Conservation (phyloP, 2,113 vertebrate species). For the Prionailurus bengalensis region DNA sequence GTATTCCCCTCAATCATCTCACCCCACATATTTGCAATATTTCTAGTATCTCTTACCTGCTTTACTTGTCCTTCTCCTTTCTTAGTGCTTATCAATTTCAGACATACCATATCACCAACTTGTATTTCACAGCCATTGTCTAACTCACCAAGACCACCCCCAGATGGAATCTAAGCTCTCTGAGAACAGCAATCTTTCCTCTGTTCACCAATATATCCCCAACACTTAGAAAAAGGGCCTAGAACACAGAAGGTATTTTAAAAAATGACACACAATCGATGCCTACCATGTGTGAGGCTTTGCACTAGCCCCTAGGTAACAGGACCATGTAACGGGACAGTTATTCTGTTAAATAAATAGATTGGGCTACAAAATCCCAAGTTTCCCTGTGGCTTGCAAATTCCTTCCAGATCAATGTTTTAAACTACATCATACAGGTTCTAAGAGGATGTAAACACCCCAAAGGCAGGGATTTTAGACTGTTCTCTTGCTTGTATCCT, state of each 20-base stretch:
- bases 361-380: neutral
- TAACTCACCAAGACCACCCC: neutral
- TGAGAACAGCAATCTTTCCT: neutral
- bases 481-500: neutral
- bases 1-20: fast-evolving
- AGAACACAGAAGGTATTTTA: neutral
- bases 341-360: neutral
- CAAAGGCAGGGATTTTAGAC: neutral
- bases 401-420: neutral
- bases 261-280: neutral
- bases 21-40: neutral
- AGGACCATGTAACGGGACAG: neutral
- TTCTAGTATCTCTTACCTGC: neutral
- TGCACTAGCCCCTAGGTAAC: neutral
- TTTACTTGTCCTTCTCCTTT: neutral
- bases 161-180: neutral
- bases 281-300: neutral
- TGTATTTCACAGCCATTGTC: neutral
- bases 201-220: neutral
- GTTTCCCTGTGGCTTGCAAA: neutral
- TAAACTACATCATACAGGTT: neutral
- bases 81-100: neutral
- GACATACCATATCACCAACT: neutral
- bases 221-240: neutral
- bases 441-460: neutral